Percentiles rank a stretch among this genome's conserved stretches.
phyloP scores from a whole-genome alignment of 2,797 vertebrate species.

The Falco berigora region DNA sequence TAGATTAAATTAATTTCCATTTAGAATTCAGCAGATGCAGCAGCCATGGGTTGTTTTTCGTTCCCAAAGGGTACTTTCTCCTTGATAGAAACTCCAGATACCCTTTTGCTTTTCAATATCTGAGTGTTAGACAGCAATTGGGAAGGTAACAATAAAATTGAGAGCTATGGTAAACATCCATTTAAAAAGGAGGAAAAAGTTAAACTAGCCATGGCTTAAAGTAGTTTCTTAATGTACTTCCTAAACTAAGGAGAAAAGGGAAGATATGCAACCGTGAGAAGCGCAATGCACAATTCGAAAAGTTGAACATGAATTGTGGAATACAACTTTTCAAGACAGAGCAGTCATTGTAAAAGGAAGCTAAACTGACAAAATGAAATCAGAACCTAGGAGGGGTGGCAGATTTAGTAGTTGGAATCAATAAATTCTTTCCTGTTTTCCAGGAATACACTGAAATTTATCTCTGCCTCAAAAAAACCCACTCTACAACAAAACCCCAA shows the following conservation, averaged over 20 bases:
- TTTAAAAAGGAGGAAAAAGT: background rate
- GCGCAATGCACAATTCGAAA: background rate
- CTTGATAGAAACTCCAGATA: background rate
- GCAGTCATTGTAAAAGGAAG: background rate
- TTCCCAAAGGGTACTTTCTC: background rate
- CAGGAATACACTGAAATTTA: background rate
- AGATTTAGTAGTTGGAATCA: background rate
- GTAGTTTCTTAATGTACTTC: background rate
- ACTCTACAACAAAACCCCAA: background rate
- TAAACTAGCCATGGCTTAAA: background rate
- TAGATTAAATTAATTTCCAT: constrained; percentile 25
- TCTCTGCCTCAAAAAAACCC: background rate
- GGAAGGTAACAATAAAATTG: background rate
- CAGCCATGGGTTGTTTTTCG: background rate
- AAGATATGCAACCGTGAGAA: background rate
- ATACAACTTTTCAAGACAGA: background rate
- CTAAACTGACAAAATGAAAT: background rate
- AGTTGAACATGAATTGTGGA: background rate
- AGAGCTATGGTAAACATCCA: background rate
- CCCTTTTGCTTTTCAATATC: background rate
- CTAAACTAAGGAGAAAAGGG: background rate
- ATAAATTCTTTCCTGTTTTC: background rate
- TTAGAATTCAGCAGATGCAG: constrained; percentile 34
- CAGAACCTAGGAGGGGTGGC: background rate
- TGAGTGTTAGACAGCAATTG: background rate